phyloP scores from a whole-genome alignment of 2,888 invertebrate species.

The Smittia aterrima region DNA sequence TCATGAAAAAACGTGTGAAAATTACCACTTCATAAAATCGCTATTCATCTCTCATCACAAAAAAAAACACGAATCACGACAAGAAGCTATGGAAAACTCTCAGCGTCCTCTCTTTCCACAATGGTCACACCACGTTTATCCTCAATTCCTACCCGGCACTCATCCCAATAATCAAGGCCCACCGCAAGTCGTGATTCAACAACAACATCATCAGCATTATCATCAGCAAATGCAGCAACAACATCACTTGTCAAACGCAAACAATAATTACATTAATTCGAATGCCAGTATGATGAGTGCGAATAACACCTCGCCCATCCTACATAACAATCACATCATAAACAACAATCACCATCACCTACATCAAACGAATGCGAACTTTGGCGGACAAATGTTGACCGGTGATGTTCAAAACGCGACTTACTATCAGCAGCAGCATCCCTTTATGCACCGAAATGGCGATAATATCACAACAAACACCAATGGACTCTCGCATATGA shows the following conservation, averaged over 20 bases:
- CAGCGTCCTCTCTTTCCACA: constrained; percentile 84
- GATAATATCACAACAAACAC: constrained; percentile 10
- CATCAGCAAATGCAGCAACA: constrained; percentile 36
- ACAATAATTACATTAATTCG: constrained; percentile 38
- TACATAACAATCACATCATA: constrained; percentile 40
- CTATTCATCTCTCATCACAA: not conserved
- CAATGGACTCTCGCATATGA: constrained; percentile 34
- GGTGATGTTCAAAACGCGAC: constrained; percentile 24
- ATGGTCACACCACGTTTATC: constrained; percentile 94
- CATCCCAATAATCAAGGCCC: constrained; percentile 66
- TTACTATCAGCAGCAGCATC: constrained; percentile 36
- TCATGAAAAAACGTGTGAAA: constrained; percentile 42
- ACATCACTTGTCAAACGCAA: constrained; percentile 36
- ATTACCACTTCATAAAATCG: constrained; percentile 46
- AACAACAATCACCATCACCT: constrained; percentile 41
- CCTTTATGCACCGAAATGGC: constrained; percentile 22
- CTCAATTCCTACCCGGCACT: constrained; percentile 89
- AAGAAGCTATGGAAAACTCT: constrained; percentile 49
- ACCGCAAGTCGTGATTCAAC: constrained; percentile 19
- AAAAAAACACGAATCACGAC: not conserved
- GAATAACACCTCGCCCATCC: constrained; percentile 23
- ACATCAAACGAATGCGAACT: constrained; percentile 27
- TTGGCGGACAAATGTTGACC: constrained; percentile 40
- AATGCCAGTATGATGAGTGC: constrained; percentile 23
- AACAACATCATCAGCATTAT: constrained; percentile 24